Evolutionary conservation across 2,888 invertebrate species (phyloP).

Genomic region (Neoitamus cyanurus): DNA sequence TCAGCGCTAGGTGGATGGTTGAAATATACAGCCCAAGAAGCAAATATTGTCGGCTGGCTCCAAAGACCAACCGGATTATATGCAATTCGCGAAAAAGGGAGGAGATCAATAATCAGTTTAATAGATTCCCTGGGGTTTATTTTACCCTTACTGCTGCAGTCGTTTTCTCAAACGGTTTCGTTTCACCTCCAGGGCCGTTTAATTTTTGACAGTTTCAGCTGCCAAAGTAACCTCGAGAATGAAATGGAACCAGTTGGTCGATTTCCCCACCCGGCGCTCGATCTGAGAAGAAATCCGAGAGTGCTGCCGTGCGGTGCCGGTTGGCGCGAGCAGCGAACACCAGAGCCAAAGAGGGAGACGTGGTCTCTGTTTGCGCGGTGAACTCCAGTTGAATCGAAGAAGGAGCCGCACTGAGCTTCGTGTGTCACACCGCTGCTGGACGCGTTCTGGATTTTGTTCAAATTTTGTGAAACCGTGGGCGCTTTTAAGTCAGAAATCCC

Average conservation of each 20-base stretch:
- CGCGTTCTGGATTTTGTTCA: neutral
- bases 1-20: too few species aligned
- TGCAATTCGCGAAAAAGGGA: too few species aligned
- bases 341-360: neutral
- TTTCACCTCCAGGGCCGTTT: neutral
- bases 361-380: slow-evolving; percentile 16
- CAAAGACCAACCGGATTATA: too few species aligned
- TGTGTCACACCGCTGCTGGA: neutral
- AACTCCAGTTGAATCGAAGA: slow-evolving; percentile 9
- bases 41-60: too few species aligned
- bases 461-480: neutral
- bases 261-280: neutral
- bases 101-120: too few species aligned
- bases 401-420: neutral
- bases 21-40: too few species aligned
- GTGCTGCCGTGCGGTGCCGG: neutral
- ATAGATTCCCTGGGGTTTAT: too few species aligned
- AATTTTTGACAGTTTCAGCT: neutral
- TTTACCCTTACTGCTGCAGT: too few species aligned
- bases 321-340: neutral
- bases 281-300: neutral
- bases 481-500: neutral
- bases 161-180: too few species aligned
- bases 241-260: neutral
- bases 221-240: neutral